Evolutionary conservation across 2,113 vertebrate species (phyloP).

Genomic region (Nycticorax nycticorax): DNA sequence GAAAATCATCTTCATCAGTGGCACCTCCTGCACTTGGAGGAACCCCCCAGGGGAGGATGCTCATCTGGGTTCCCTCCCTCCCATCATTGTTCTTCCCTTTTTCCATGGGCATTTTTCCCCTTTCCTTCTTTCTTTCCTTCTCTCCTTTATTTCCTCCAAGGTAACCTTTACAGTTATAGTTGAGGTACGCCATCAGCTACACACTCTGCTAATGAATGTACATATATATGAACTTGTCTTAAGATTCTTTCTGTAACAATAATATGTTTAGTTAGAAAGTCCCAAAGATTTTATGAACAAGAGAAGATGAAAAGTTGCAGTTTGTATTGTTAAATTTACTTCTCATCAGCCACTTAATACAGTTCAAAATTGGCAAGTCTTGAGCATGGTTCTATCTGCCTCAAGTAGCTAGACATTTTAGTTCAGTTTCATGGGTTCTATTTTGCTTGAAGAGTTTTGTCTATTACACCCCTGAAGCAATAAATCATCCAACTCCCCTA

Average conservation of each 20-base stretch:
- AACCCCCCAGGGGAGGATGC: accelerated
- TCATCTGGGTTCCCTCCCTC: accelerated
- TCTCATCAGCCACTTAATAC: neutral
- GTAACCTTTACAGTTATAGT: neutral
- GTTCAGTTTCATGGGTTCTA: neutral
- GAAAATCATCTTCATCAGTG: neutral
- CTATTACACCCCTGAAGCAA: neutral
- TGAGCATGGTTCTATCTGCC: neutral
- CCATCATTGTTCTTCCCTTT: neutral
- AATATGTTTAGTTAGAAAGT: neutral
- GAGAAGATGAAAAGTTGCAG: neutral
- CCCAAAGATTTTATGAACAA: neutral
- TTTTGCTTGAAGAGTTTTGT: neutral
- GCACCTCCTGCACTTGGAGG: neutral
- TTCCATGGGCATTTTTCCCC: neutral
- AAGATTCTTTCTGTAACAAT: neutral
- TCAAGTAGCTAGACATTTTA: neutral
- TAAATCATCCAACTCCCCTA: conserved; percentile 26
- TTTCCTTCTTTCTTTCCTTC: neutral
- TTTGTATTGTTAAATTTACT: neutral
- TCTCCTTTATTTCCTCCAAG: neutral
- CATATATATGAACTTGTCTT: neutral
- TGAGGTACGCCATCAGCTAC: neutral
- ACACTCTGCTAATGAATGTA: neutral
- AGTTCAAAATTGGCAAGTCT: neutral